Percentiles rank a stretch among this genome's conserved stretches.
Evolutionary conservation across 1,140 invertebrate species (phyloP).

Genomic region (Lineus longissimus): DNA sequence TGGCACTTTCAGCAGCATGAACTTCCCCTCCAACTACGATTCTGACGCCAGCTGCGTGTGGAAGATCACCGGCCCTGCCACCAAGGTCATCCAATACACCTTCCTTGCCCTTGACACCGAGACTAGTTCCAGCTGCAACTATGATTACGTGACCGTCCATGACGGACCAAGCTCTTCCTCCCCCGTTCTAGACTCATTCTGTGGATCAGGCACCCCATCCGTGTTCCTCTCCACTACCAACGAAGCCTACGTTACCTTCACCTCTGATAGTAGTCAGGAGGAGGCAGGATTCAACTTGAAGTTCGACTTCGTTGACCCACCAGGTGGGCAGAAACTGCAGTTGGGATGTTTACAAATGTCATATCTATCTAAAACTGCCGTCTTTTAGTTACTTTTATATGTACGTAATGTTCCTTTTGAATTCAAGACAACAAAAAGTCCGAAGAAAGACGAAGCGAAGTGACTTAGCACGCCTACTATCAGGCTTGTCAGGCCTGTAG

Average conservation of each 20-base stretch:
- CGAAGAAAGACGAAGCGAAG: not conserved
- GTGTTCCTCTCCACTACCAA: not conserved
- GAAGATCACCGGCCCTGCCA: not conserved
- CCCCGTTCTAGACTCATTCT: not conserved
- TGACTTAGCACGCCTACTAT: not conserved
- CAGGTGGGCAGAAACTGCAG: not conserved
- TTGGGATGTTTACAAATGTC: not conserved
- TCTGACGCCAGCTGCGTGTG: not conserved
- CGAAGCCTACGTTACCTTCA: not conserved
- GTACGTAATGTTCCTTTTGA: too few relatives aligned
- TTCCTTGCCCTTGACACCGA: not conserved
- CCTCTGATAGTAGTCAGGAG: not conserved
- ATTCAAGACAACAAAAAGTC: not conserved
- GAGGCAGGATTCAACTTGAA: not conserved
- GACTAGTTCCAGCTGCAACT: not conserved
- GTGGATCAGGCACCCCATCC: not conserved
- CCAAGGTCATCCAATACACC: not conserved
- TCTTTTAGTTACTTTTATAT: too few relatives aligned
- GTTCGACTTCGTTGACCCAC: not conserved
- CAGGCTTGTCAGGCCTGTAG: not conserved
- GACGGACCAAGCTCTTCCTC: not conserved
- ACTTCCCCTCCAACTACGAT: not conserved
- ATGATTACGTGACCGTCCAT: not conserved
- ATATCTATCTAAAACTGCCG: not conserved
- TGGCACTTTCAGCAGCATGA: not conserved